Base-by-base conservation (phyloP, 2,797 vertebrate species). In the Selene dorsalis region DNA sequence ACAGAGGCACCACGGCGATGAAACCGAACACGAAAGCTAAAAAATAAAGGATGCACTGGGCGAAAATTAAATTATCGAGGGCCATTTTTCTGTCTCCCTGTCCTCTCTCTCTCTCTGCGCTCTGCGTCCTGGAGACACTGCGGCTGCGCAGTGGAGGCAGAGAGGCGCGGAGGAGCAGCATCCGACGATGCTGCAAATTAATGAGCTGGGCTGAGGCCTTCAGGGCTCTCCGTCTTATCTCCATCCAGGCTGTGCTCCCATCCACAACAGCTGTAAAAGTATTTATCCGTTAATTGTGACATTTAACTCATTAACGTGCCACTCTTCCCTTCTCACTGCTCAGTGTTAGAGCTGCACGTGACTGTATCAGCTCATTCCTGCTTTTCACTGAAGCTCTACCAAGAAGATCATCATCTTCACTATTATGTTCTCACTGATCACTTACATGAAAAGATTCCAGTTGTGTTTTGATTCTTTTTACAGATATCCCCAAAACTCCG, bases 1-100 rank as follows among this genome's bases (percentile, higher is more conserved):
- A 96, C 65, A 99, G 95, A 14, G 98, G 98, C 81, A 99, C 96
- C 77, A 99, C 95, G 76, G 96, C 96, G 75, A 96, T 96, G 86
- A 98, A 97, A 76, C 97, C 96, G 90, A 97, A 97, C 10, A 98
- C 93, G 53, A 99, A 97, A 72, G 97, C 96, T 87, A 99, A 88
- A 87, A 97, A 97, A 91, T 96, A 97, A 75, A 97, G 94, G 84
- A 95, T 94, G 92, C 97, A 97, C 87, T 99, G 98, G 43, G 95
- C 96, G n/a, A 97, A 95, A 79, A 98, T 95, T 80, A 97, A 94
- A 92, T 96, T 95, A 88, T 94, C 95, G 83, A 96, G 94, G 91
- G 96, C 96, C 97, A 99, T 98, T 91, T 94, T 95, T 79, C 61
- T 66, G 38, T 78, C 77, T 90, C 71, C 56, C 77, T 41, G 0